Percentiles rank a stretch among this genome's conserved stretches.
Evolutionary conservation across 2,113 vertebrate genomes (phyloP).

Genomic region (Myrmecobius fasciatus): DNA sequence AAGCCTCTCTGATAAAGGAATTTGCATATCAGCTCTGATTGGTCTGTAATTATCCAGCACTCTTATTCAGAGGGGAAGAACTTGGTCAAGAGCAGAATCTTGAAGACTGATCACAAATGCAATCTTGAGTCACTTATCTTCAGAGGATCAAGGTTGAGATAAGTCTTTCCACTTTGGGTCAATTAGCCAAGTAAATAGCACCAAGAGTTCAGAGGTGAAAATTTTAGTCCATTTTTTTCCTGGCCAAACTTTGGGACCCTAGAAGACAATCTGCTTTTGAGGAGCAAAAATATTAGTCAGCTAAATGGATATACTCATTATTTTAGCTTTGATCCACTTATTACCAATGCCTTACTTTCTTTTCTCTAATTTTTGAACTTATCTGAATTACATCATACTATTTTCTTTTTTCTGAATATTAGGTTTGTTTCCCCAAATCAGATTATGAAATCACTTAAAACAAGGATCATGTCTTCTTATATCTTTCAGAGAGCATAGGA

Average conservation of each 20-base stretch:
- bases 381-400: background rate
- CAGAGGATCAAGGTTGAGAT: background rate
- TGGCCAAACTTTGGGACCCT: background rate
- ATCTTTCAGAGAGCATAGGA: background rate
- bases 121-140: background rate
- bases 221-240: background rate
- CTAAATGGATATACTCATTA: background rate
- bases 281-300: background rate
- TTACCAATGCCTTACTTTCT: background rate
- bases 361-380: background rate
- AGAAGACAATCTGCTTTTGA: background rate
- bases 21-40: conserved; percentile 49
- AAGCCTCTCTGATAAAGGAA: conserved; percentile 60
- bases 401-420: background rate
- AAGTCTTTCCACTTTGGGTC: background rate
- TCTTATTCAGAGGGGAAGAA: background rate
- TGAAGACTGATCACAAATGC: conserved; percentile 8
- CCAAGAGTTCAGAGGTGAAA: conserved; percentile 20
- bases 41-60: conserved; percentile 24
- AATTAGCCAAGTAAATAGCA: background rate
- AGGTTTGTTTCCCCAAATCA: background rate
- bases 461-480: background rate
- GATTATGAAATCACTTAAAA: background rate
- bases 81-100: conserved; percentile 1
- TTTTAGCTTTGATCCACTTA: conserved; percentile 6